Evolutionary conservation across 2,888 invertebrate genomes (phyloP).

Genomic region (Nomada hirtipes): DNA sequence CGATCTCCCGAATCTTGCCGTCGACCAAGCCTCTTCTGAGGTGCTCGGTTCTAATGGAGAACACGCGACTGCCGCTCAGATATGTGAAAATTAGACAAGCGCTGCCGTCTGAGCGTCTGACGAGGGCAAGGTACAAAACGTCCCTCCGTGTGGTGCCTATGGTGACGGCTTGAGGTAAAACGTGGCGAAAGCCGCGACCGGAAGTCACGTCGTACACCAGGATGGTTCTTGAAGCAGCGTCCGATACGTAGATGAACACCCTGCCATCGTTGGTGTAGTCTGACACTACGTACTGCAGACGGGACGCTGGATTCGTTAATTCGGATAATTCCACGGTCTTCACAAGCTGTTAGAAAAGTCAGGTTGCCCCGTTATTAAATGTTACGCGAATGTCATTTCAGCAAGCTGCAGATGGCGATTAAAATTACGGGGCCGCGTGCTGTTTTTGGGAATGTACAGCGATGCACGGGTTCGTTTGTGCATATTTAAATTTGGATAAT

Average conservation of each 20-base stretch:
- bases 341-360: slow-evolving; percentile 80
- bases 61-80: slow-evolving; percentile 87
- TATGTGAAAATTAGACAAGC: slow-evolving; percentile 88
- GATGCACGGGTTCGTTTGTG: too few relatives aligned
- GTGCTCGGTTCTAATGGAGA: slow-evolving; percentile 88
- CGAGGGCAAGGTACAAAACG: slow-evolving; percentile 88
- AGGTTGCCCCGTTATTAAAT: not conserved
- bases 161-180: slow-evolving; percentile 86
- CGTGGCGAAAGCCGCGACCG: slow-evolving; percentile 88
- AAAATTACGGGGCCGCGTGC: too few relatives aligned
- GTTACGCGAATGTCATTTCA: not conserved
- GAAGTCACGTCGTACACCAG: slow-evolving; percentile 88
- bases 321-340: slow-evolving; percentile 86
- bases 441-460: too few relatives aligned
- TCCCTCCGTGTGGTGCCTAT: slow-evolving; percentile 86
- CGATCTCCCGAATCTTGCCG: slow-evolving; percentile 86
- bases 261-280: slow-evolving; percentile 86
- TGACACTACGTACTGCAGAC: slow-evolving; percentile 87
- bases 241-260: slow-evolving; percentile 85
- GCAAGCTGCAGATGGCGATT: too few relatives aligned
- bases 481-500: too few relatives aligned
- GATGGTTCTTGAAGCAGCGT: slow-evolving; percentile 84
- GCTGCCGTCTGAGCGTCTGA: slow-evolving; percentile 86
- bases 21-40: slow-evolving; percentile 87
- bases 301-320: slow-evolving; percentile 85